These are phyloP conservation scores for Tragelaphus strepsiceros DNA, from an alignment of 2,113 vertebrate species.

Conservation along the genomic window DNA sequence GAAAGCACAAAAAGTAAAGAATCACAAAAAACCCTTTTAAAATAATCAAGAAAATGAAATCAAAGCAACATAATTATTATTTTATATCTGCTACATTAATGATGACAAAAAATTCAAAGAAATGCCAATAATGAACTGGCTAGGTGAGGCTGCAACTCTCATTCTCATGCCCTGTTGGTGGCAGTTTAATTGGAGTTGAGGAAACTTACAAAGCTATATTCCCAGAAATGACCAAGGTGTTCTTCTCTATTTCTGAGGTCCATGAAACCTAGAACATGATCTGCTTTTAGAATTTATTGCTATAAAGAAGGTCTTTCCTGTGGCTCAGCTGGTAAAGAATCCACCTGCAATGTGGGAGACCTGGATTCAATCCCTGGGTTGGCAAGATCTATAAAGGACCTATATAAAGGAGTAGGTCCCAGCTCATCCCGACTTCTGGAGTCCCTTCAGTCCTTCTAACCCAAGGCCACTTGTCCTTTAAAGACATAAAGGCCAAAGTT, in stretches of 20 bases:
- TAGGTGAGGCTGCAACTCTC: too few species aligned
- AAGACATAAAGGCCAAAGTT: not conserved
- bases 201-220: not conserved
- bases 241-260: not conserved
- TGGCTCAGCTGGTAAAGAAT: not conserved
- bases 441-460: not conserved
- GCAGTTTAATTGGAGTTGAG: not conserved
- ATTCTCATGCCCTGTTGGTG: not conserved
- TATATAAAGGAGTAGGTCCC: not conserved
- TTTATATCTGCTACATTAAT: not conserved
- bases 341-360: not conserved
- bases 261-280: not conserved
- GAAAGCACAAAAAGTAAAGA: not conserved
- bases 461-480: not conserved
- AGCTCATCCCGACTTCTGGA: not conserved
- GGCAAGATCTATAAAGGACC: not conserved
- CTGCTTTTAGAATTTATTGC: not conserved
- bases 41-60: not conserved
- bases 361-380: not conserved
- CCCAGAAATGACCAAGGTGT: not conserved
- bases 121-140: accelerated
- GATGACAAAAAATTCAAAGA: not conserved
- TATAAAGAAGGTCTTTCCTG: not conserved
- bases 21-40: not conserved
- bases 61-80: not conserved